These are phyloP conservation scores for Mesocentrotus franciscanus DNA, from an alignment of 53 echinoderm and acorn worm species.

Conservation along the genomic window DNA sequence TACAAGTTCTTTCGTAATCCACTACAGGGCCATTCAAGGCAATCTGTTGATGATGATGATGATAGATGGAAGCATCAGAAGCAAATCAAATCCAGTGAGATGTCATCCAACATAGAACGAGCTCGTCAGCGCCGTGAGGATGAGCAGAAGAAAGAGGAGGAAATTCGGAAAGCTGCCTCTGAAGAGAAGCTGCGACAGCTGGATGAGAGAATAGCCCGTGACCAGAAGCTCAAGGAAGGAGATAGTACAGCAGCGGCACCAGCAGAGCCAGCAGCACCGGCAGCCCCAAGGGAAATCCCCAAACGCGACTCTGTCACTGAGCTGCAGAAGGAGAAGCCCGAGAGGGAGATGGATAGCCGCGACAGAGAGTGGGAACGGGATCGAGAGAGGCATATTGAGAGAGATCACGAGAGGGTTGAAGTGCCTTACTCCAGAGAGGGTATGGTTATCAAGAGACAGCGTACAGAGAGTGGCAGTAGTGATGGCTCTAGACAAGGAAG, in stretches of 20 bases:
- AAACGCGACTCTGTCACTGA: constrained; percentile 58
- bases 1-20: not conserved
- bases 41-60: constrained; percentile 83
- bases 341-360: constrained; percentile 49
- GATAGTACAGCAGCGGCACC: constrained; percentile 45
- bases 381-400: constrained; percentile 40
- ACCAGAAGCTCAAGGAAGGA: constrained; percentile 58
- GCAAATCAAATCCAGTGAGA: constrained; percentile 87
- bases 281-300: constrained; percentile 66
- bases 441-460: constrained; percentile 77
- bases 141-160: constrained; percentile 80
- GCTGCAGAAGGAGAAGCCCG: not conserved
- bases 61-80: constrained; percentile 85
- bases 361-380: constrained; percentile 53
- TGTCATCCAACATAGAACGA: constrained; percentile 89
- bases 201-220: constrained; percentile 74
- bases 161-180: constrained; percentile 74
- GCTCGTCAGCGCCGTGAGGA: constrained; percentile 87
- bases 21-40: constrained; percentile 72
- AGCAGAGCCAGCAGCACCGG: not conserved
- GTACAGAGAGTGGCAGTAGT: constrained; percentile 98
- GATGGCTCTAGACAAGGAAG: constrained; percentile 93
- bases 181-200: constrained; percentile 79
- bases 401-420: constrained; percentile 37
- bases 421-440: constrained; percentile 56